Conservation (phyloP, 1,140 invertebrate species). For the Halictus rubicundus region DNA sequence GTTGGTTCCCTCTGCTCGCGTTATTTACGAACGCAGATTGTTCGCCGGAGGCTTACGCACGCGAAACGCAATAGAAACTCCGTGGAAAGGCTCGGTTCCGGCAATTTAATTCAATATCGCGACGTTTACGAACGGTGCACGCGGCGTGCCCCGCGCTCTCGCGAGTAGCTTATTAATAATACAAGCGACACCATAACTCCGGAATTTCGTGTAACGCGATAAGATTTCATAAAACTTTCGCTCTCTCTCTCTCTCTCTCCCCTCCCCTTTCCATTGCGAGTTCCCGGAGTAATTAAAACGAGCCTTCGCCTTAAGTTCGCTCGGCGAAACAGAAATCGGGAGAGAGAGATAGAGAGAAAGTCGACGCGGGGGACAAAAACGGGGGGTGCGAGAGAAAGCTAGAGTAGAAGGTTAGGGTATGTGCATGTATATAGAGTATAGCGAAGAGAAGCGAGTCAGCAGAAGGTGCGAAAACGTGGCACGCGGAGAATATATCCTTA, state of each 20-base stretch:
- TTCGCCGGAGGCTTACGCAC: not conserved
- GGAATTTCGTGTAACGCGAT: constrained; percentile 25
- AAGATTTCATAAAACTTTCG: constrained; percentile 32
- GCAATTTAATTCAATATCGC: constrained; percentile 4
- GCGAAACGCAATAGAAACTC: not conserved
- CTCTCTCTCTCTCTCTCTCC: too few relatives aligned
- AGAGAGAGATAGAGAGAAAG: not conserved
- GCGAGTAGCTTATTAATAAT: constrained; percentile 9
- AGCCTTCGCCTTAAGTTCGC: not conserved
- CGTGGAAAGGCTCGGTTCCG: not conserved
- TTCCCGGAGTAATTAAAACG: constrained; percentile 36
- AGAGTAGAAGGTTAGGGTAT: not conserved
- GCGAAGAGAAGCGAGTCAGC: constrained; percentile 13
- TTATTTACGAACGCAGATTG: not conserved
- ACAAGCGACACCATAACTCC: not conserved
- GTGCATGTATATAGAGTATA: too few relatives aligned
- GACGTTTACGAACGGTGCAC: not conserved
- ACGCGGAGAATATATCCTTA: constrained; percentile 35
- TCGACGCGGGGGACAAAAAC: too few relatives aligned
- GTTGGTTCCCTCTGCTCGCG: not conserved
- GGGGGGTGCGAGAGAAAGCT: not conserved
- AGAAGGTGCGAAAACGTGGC: constrained; percentile 3
- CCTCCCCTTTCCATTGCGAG: not conserved
- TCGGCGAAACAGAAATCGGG: constrained; percentile 31
- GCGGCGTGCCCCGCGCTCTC: too few relatives aligned